phyloP scores from a whole-genome alignment of 2,797 vertebrate genomes.

The Chiroxiphia lanceolata region DNA sequence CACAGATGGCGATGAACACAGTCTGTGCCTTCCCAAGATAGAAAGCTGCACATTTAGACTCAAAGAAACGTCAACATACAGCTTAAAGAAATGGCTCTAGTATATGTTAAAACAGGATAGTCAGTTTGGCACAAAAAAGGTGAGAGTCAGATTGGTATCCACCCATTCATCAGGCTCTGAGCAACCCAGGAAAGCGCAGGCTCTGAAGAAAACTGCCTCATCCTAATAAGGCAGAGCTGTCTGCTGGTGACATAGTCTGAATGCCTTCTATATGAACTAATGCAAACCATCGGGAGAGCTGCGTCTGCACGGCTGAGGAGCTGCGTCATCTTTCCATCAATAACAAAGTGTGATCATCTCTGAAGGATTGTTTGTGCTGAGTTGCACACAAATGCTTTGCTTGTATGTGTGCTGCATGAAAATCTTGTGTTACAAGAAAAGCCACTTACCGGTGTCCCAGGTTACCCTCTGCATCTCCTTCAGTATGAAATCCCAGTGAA shows the following conservation, averaged over 20 bases:
- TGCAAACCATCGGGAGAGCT: not conserved
- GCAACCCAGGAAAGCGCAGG: not conserved
- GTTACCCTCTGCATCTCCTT: constrained; percentile 22
- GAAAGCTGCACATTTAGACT: not conserved
- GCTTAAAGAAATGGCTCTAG: not conserved
- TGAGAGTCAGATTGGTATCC: not conserved
- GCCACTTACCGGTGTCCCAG: not conserved
- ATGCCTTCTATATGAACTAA: constrained; percentile 63
- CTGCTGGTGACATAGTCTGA: constrained; percentile 26
- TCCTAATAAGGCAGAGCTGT: constrained; percentile 61
- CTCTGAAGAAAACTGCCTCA: not conserved
- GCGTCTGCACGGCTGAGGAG: not conserved
- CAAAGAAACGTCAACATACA: not conserved
- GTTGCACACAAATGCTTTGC: not conserved
- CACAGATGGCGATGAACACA: constrained; percentile 18
- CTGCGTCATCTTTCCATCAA: constrained; percentile 4
- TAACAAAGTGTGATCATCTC: not conserved
- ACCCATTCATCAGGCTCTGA: not conserved
- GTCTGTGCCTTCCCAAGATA: not conserved
- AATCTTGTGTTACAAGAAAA: constrained; percentile 41
- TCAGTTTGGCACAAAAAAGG: constrained; percentile 6
- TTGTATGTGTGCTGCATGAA: not conserved
- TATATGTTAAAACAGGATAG: not conserved
- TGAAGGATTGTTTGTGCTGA: not conserved
- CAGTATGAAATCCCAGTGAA: not conserved